Percentiles rank a stretch among this genome's conserved stretches.
These are phyloP conservation scores for Arenicola marina DNA, from an alignment of 2,888 invertebrate genomes.

Conservation along the genomic window DNA sequence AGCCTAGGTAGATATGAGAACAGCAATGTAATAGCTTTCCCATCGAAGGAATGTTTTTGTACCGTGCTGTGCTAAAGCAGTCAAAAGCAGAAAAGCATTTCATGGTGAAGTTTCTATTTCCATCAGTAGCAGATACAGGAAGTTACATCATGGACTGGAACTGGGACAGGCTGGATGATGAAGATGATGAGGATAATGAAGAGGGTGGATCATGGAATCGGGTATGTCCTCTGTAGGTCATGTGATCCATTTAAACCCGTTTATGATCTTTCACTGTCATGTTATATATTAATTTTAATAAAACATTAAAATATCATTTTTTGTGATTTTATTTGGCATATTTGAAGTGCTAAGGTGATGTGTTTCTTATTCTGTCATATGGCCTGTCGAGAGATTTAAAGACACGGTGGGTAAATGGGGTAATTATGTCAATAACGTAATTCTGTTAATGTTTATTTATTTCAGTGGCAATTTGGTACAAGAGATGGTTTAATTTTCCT, in stretches of 20 bases:
- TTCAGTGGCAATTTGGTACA: conserved; percentile 35
- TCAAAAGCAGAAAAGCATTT: no score
- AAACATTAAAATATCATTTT: background rate
- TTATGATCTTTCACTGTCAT: background rate
- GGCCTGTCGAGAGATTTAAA: background rate
- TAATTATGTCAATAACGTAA: background rate
- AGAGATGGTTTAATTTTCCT: conserved; percentile 58
- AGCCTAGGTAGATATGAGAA: no score
- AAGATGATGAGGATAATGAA: conserved; percentile 50
- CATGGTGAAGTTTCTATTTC: no score
- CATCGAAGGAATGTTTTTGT: no score
- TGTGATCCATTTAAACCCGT: background rate
- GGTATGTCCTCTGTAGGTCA: background rate
- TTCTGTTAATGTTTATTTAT: conserved; percentile 4
- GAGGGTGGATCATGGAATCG: conserved; percentile 20
- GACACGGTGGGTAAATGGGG: no score
- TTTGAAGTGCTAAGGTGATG: background rate
- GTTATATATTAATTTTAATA: no score
- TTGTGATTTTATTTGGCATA: background rate
- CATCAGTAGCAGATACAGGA: no score
- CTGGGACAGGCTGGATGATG: conserved; percentile 47
- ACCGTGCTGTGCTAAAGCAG: no score
- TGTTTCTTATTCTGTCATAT: background rate
- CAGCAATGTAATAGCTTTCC: no score
- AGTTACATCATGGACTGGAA: no score